These are phyloP conservation scores for Pimpla rufipes DNA, from an alignment of 2,888 invertebrate genomes.

Conservation along the genomic window DNA sequence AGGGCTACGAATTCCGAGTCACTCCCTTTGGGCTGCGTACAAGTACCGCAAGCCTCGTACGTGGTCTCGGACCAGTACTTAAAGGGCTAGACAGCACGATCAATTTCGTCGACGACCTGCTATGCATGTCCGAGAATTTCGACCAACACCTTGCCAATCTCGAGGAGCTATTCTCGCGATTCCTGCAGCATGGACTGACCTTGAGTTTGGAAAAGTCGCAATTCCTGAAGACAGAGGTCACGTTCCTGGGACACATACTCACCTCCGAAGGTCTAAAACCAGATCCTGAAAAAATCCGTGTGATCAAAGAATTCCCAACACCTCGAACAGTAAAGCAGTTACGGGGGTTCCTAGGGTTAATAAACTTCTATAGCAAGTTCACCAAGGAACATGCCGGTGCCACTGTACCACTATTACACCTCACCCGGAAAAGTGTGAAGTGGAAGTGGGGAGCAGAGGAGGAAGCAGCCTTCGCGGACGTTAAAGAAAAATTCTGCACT, in stretches of 20 bases:
- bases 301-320: too few relatives aligned
- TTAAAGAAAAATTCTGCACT: too few relatives aligned
- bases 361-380: slow-evolving; percentile 64
- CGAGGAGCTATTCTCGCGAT: background rate
- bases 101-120: background rate
- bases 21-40: background rate
- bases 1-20: slow-evolving; percentile 5
- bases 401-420: slow-evolving; percentile 46
- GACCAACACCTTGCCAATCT: background rate
- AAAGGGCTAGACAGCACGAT: background rate
- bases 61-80: background rate
- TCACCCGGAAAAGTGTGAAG: slow-evolving; percentile 59
- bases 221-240: slow-evolving; percentile 65
- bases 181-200: background rate
- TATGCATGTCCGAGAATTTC: background rate
- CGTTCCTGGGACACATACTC: slow-evolving; percentile 72
- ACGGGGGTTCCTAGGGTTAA: slow-evolving; percentile 33
- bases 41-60: background rate
- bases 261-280: slow-evolving; percentile 16
- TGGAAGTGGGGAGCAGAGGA: slow-evolving; percentile 51
- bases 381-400: slow-evolving; percentile 48
- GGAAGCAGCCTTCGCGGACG: too few relatives aligned
- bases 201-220: slow-evolving; percentile 55
- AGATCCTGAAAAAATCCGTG: too few relatives aligned
- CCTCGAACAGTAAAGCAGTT: too few relatives aligned